These are phyloP conservation scores for Drosophila orena DNA, from an alignment of 1,140 invertebrate species.

Conservation along the genomic window DNA sequence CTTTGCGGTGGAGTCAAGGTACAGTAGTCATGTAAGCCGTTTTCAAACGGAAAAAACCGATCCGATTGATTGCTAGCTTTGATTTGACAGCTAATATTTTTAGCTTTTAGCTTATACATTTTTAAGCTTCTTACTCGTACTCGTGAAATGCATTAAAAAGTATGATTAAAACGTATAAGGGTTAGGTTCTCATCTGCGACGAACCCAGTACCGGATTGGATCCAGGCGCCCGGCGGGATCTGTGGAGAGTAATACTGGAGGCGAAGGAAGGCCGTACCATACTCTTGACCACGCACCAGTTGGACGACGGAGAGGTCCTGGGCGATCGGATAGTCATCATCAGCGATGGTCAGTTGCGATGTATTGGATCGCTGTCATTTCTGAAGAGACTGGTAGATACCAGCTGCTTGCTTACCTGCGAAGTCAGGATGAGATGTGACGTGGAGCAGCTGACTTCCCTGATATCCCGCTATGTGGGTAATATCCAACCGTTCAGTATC, in stretches of 20 bases:
- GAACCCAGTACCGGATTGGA: constrained; percentile 97
- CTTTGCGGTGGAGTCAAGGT: constrained; percentile 87
- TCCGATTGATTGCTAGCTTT: too few relatives aligned
- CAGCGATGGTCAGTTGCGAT: constrained; percentile 91
- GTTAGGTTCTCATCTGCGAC: constrained; percentile 89
- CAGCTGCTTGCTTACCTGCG: constrained; percentile 31
- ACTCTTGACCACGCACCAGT: constrained; percentile 96
- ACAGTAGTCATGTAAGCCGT: background rate
- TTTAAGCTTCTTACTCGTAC: too few relatives aligned
- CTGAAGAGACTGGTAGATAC: constrained; percentile 92
- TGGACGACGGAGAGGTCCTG: constrained; percentile 97
- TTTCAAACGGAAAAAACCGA: too few relatives aligned
- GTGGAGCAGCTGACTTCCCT: constrained; percentile 8
- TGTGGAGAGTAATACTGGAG: constrained; percentile 92
- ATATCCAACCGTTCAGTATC: background rate
- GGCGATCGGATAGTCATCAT: constrained; percentile 96
- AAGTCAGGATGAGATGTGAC: constrained; percentile 11
- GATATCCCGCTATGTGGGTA: constrained; percentile 8
- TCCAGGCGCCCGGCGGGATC: constrained; percentile 92
- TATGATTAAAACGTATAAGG: too few relatives aligned
- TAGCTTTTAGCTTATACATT: background rate
- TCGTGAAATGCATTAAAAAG: too few relatives aligned
- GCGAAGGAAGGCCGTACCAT: constrained; percentile 87
- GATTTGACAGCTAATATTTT: too few relatives aligned
- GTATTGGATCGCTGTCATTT: constrained; percentile 93